Base-by-base conservation (phyloP, 2,797 vertebrate genomes). In the Sarcoramphus papa region DNA sequence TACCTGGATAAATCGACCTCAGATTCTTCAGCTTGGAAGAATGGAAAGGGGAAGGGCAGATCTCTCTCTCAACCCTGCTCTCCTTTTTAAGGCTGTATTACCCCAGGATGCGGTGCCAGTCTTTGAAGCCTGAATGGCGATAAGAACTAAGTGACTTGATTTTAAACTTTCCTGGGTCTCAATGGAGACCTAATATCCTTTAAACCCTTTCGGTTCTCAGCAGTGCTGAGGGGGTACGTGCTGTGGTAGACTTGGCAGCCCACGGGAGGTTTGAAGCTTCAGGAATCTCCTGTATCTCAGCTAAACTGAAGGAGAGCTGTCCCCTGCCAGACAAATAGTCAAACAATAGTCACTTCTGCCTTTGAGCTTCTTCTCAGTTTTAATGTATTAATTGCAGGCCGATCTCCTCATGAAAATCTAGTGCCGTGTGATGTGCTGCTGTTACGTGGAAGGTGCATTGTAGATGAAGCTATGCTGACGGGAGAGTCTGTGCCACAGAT, bases 401-500 rank as follows among this genome's bases (percentile, higher is more conserved):
- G 99, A 21, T 99, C 99, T 1, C 99, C 99, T 2, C 99, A 99
- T 57, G 99, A 99, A 70, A 99, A 99, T 96, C 94, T 99, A 76
- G 99, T 99, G 37, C 99, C 99, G 0, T 99, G 99, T 15, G 99
- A 99, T 1, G 99, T 99, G 63, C 98, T 99, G 53, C 98, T 99
- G n/a, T 98, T 99, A 7, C 98, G 99, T 5, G 99, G 99, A 8
- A 98, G 99, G 68, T 99, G 99, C 86, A 99, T 99, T 7, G 99
- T 99, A 65, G 99, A 99, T 5, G 99, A 99, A 96, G 99, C 99
- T 5, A 99, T 99, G 99, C 98, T 99, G 90, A 99, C 99, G 0
- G 99, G 99, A 63, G 99, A 99, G 93, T 99, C 99, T 0, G 99
- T 99, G 53, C 99, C 99, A 0, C 99, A 99, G 96, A 99, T 99